Evolutionary conservation across 2,888 invertebrate genomes (phyloP).

Genomic region (Invenusta paracnida): DNA sequence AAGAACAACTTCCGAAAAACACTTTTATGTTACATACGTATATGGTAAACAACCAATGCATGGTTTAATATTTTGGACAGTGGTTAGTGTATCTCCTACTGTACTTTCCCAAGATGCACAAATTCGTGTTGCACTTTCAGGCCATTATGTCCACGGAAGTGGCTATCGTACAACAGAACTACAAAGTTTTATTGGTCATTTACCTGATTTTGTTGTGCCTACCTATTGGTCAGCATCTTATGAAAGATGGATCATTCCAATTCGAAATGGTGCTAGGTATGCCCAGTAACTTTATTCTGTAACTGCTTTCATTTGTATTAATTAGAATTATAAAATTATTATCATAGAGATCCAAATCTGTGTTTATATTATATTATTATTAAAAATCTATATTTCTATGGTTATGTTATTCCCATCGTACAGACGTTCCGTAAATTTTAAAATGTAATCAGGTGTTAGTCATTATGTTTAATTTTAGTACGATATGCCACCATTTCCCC

Average conservation of each 20-base stretch:
- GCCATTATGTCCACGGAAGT: constrained; percentile 51
- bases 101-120: neutral
- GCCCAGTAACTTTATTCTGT: neutral
- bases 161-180: constrained; percentile 48
- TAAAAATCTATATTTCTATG: no score
- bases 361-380: no score
- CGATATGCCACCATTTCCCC: no score
- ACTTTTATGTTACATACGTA: constrained; percentile 24
- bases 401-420: no score
- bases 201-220: constrained; percentile 50
- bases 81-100: neutral
- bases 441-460: no score
- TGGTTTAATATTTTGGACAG: neutral
- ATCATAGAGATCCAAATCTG: no score
- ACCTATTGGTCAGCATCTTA: constrained; percentile 50
- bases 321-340: no score
- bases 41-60: constrained; percentile 18
- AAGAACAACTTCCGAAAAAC: neutral
- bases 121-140: constrained; percentile 49
- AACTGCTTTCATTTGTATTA: no score
- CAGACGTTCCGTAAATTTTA: no score
- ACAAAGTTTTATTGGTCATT: constrained; percentile 45
- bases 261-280: neutral
- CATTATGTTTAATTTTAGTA: no score
- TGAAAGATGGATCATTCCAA: constrained; percentile 44